Evolutionary conservation across 2,797 vertebrate species (phyloP).

Genomic region (Catharus ustulatus): DNA sequence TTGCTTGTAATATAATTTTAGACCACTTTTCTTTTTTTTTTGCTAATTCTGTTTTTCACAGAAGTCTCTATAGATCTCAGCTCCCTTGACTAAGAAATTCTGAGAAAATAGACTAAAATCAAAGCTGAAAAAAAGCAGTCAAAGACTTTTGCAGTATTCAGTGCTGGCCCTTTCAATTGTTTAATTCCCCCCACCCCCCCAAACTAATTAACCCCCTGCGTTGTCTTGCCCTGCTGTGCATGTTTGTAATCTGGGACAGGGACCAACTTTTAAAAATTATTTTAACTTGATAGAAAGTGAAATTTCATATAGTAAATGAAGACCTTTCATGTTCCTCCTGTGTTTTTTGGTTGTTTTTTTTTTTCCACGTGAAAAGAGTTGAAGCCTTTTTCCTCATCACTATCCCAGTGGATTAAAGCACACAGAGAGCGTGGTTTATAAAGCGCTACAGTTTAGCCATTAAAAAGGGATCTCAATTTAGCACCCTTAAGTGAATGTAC

Average conservation of each 20-base stretch:
- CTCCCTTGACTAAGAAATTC: not conserved
- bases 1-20: not conserved
- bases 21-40: not conserved
- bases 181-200: not conserved
- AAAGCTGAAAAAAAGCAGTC: conserved; percentile 23
- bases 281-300: conserved; percentile 39
- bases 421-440: conserved; percentile 38
- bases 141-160: not conserved
- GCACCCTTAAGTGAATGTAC: conserved; percentile 24
- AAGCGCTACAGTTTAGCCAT: conserved; percentile 55
- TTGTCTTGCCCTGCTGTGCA: conserved; percentile 21
- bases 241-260: conserved; percentile 17
- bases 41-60: not conserved
- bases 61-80: not conserved
- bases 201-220: conserved; percentile 11
- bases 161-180: conserved; percentile 10
- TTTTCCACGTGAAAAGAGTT: conserved; percentile 32
- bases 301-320: conserved; percentile 25
- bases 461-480: conserved; percentile 53
- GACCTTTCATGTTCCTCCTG: conserved; percentile 40
- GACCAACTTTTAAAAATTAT: conserved; percentile 52
- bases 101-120: not conserved
- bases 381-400: conserved; percentile 4
- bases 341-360: not conserved
- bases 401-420: conserved; percentile 42